Evolutionary conservation across 2,888 invertebrate species (phyloP), one percentile per base, ranked within the genome.

Genomic region (Sceliomorpha sp.): DNA sequence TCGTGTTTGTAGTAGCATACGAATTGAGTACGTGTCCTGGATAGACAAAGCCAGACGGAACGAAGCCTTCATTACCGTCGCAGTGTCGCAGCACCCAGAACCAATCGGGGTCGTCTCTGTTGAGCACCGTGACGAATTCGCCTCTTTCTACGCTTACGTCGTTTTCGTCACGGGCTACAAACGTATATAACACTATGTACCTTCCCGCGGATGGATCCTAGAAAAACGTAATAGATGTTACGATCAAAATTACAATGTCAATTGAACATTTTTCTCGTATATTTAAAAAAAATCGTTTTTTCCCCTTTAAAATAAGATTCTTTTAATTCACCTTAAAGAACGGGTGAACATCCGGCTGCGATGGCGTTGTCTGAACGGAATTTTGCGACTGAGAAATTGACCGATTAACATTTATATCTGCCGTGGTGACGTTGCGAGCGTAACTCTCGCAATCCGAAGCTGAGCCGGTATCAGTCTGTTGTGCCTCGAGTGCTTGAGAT

Each of bases 71-170:
- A 78, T 96, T 96, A 0, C 96, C 96, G 83, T 98, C 96, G 75
- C 95, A 95, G 68, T 88, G 87, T 75, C 97, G 91, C 29, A 96
- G 94, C 48, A 98, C 96, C 98, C 98, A 98, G 88, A 95, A 98
- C 98, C 98, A 98, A 88, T 98, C 97, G 0, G 96, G 95, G 89
- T 98, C 98, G 86, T 98, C 98, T 81, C 96, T 92, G 89, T 98
- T 98, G 53, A 98, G 89, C 8, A 98, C 96, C 59, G 97, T 97
- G n/a, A 98, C 97, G 89, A 98, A 96, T 86, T 98, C 98, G 0
- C 98, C 98, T 40, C 97, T 90, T 81, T 97, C 96, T 0, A 98
- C 98, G 29, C 95, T 96, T 0, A 98, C 94, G 87, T 98, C 98
- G 82, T 98, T 97, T 85, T 98, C 98, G 84, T 98, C 97, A 26